A percentile compares a stretch with the other conserved stretches of the same genome.
Evolutionary conservation across 2,888 invertebrate genomes (phyloP).

Genomic region (Temnothorax rugatulus): DNA sequence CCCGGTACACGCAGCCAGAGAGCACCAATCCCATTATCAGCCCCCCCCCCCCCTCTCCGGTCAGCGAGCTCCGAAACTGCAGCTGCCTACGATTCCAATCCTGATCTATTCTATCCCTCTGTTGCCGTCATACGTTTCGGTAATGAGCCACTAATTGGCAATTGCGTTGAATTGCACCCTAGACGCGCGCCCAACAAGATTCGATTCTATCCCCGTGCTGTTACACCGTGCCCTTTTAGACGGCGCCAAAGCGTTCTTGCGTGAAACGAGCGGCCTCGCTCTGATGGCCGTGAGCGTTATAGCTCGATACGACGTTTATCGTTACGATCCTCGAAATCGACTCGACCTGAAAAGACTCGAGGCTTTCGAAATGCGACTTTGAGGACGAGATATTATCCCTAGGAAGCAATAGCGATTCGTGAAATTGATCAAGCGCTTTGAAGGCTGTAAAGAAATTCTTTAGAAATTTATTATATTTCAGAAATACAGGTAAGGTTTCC

Average conservation of each 20-base stretch:
- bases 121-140: conserved; percentile 61
- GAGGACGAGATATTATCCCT: background rate
- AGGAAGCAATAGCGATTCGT: background rate
- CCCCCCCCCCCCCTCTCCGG: conserved; percentile 11
- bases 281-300: conserved; percentile 25
- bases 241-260: conserved; percentile 10
- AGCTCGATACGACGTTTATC: conserved; percentile 29
- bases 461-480: background rate
- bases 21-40: conserved; percentile 69
- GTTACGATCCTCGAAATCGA: conserved; percentile 8
- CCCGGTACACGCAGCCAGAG: conserved; percentile 54
- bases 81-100: conserved; percentile 34
- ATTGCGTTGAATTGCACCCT: conserved; percentile 62
- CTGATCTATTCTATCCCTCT: conserved; percentile 54
- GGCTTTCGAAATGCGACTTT: conserved; percentile 11
- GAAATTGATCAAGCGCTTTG: background rate
- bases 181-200: conserved; percentile 38
- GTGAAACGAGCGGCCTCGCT: conserved; percentile 35
- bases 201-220: conserved; percentile 47
- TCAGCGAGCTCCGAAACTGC: conserved; percentile 34
- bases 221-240: conserved; percentile 35
- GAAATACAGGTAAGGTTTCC: background rate
- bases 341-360: background rate
- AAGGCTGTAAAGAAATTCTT: background rate
- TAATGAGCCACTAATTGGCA: conserved; percentile 74